phyloP scores from a whole-genome alignment of 2,888 invertebrate species.

The Idaea aversata region DNA sequence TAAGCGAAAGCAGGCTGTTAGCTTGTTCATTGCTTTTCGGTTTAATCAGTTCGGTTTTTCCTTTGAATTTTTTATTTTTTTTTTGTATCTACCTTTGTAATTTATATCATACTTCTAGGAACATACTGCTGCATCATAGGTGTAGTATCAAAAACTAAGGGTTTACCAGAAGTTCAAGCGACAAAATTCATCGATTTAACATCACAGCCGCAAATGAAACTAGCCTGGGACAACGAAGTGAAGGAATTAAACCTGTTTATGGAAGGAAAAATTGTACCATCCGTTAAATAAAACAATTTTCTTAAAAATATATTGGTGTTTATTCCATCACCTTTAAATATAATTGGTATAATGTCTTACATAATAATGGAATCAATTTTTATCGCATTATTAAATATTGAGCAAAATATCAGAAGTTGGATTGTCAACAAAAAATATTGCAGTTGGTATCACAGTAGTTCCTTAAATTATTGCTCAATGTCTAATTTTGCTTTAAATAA shows the following conservation, averaged over 20 bases:
- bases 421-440: constrained; percentile 13
- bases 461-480: not conserved
- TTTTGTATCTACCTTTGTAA: not conserved
- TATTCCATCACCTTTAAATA: constrained; percentile 49
- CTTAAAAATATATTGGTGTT: constrained; percentile 36
- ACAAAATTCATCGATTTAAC: constrained; percentile 64
- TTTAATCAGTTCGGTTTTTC: too few species aligned
- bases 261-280: constrained; percentile 53
- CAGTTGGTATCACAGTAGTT: constrained; percentile 23
- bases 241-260: constrained; percentile 57
- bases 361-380: constrained; percentile 42
- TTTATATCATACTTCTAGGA: constrained; percentile 38
- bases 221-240: constrained; percentile 66
- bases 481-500: constrained; percentile 8
- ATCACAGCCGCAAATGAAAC: constrained; percentile 55
- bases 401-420: constrained; percentile 18
- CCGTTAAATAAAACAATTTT: constrained; percentile 33
- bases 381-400: constrained; percentile 19
- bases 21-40: too few species aligned
- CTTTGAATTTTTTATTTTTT: not conserved
- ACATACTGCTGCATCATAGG: constrained; percentile 72
- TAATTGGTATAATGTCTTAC: constrained; percentile 36
- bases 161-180: constrained; percentile 66
- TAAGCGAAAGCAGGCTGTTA: too few species aligned
- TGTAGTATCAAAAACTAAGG: constrained; percentile 60